Evolutionary conservation across 2,113 vertebrate genomes (phyloP).

Genomic region (Plotosus lineatus): DNA sequence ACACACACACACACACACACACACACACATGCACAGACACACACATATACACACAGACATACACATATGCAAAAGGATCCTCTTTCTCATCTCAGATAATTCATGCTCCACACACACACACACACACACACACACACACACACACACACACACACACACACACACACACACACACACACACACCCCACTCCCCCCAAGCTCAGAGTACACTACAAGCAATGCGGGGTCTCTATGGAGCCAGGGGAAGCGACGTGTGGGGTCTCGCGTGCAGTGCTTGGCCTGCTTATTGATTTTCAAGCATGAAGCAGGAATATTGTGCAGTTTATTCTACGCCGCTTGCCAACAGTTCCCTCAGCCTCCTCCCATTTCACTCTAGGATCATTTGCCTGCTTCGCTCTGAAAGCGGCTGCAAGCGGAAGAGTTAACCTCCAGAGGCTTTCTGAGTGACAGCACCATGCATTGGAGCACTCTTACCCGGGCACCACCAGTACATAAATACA

Average conservation of each 20-base stretch:
- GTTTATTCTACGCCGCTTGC: conserved; percentile 63
- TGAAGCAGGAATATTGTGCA: conserved; percentile 60
- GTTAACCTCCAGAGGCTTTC: conserved; percentile 46
- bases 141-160: no score
- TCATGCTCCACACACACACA: not conserved
- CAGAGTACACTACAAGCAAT: conserved; percentile 33
- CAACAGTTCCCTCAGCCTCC: conserved; percentile 58
- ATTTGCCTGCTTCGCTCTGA: conserved; percentile 49
- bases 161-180: no score
- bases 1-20: not conserved
- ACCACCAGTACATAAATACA: conserved; percentile 37
- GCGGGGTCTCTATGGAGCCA: conserved; percentile 11
- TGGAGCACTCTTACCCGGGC: conserved; percentile 23
- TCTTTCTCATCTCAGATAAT: not conserved
- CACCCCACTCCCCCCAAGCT: not conserved
- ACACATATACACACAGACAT: not conserved
- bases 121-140: conserved; percentile 7
- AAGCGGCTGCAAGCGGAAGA: conserved; percentile 51
- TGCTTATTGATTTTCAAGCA: conserved; percentile 62
- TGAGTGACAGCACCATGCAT: conserved; percentile 43
- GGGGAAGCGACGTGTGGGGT: conserved; percentile 57
- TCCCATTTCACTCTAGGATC: conserved; percentile 39
- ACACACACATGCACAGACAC: not conserved
- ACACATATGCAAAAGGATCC: conserved; percentile 9
- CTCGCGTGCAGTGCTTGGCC: conserved; percentile 48